phyloP scores from a whole-genome alignment of 2,888 invertebrate genomes.

The Rhorus exstirpatorius region DNA sequence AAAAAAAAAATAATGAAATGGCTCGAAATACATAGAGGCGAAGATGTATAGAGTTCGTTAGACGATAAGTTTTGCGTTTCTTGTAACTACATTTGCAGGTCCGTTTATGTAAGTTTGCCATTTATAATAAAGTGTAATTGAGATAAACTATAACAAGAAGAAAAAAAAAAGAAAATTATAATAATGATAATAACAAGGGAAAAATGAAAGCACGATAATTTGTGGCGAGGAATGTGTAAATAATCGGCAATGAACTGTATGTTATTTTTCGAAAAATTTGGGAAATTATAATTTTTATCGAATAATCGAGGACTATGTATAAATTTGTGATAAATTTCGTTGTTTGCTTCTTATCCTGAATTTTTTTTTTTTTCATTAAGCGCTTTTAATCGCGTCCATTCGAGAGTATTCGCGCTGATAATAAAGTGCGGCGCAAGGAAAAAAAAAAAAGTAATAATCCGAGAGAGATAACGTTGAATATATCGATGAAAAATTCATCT shows the following conservation, averaged over 20 bases:
- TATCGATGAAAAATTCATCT: constrained; percentile 2
- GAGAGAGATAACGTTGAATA: neutral
- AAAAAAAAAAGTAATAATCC: constrained; percentile 5
- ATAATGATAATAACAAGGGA: constrained; percentile 26
- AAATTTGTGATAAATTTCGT: constrained; percentile 5
- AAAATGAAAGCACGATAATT: constrained; percentile 31
- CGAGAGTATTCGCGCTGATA: too few relatives aligned
- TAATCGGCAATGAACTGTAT: constrained; percentile 39
- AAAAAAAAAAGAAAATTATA: constrained; percentile 41
- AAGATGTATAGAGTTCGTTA: constrained; percentile 75
- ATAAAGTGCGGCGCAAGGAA: too few relatives aligned
- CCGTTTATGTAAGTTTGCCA: constrained; percentile 84
- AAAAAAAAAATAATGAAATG: constrained; percentile 33
- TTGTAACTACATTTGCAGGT: constrained; percentile 81
- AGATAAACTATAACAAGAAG: constrained; percentile 68
- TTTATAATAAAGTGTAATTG: constrained; percentile 84
- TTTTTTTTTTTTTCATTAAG: too few relatives aligned
- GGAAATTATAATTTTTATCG: constrained; percentile 24
- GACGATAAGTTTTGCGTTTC: constrained; percentile 84
- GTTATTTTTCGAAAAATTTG: constrained; percentile 17
- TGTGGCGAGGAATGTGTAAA: constrained; percentile 45
- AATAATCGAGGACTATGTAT: neutral
- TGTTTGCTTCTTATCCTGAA: neutral
- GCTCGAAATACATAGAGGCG: constrained; percentile 69
- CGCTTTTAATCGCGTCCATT: too few relatives aligned